Base-by-base conservation (phyloP, 1,140 invertebrate genomes). In the Drosophila nebulosa region DNA sequence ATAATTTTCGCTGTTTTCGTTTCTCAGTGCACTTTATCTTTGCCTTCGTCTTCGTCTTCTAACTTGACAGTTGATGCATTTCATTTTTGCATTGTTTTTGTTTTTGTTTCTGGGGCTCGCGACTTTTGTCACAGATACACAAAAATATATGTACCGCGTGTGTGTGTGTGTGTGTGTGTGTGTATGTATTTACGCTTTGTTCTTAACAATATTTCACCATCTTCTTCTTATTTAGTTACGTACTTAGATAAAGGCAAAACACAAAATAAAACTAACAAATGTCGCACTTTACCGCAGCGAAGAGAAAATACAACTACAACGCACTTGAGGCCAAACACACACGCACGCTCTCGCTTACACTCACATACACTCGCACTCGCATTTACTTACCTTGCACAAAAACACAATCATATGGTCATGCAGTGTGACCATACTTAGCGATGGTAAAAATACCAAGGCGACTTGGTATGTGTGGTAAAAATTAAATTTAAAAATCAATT, bases 1-100 rank as follows among this genome's bases (percentile, higher is more conserved):
- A 63, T 69, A 73, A 70, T 66, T 74, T 57, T 57, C 12, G 42
- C 51, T 5, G 50, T 35, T 26, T 27, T 22, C 26, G 22, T 24
- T n/a, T 55, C 30, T 36, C 30, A 14, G 16, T 14, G 18, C 63
- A 21, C 26, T 58, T 27, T n/a, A n/a, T n/a, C n/a, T n/a, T n/a
- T n/a, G n/a, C n/a, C n/a, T 57, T 50, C 46, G 32, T 36, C 27
- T 32, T 4, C 21, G 39, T 21, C 50, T 7, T 56, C 36, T 42
- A 14, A 53, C 24, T 26, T 14, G 24, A 53, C 52, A 30, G 52
- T 55, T 55, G 52, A 30, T 12, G 30, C 30, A 58, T 58, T 58
- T 39, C 56, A 39, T 18, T 39, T 58, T 42, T 70, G 30, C 39
- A 62, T 39, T 72, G 55, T 66, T 64, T 58, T 10, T 32, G 30